phyloP scores from a whole-genome alignment of 2,113 vertebrate genomes.

The Ictalurus furcatus region DNA sequence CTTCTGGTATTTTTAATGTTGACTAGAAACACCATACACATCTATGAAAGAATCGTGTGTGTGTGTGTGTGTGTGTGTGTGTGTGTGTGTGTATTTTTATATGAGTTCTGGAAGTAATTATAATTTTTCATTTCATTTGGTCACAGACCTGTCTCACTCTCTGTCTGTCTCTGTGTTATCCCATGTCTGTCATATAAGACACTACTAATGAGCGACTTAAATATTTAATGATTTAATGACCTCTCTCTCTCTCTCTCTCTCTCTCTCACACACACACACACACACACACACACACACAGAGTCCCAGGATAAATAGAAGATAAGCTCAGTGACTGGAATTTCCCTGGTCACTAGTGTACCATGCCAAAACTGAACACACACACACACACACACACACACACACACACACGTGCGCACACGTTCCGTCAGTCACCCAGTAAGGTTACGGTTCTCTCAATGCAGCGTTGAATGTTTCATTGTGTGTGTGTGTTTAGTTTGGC shows the following conservation, averaged over 20 bases:
- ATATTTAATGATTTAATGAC: constrained; percentile 11
- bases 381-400: constrained; percentile 31
- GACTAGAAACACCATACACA: background rate
- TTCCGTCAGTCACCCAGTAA: constrained; percentile 23
- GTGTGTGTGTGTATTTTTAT: constrained; percentile 23
- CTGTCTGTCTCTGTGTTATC: constrained; percentile 26
- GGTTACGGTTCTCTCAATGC: constrained; percentile 21
- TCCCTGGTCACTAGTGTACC: constrained; percentile 21
- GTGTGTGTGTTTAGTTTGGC: constrained; percentile 22
- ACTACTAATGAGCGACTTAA: constrained; percentile 9
- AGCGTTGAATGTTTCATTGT: constrained; percentile 15
- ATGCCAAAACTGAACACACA: constrained; percentile 15
- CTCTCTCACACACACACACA: constrained; percentile 6
- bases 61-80: constrained; percentile 19
- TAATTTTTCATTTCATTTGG: background rate
- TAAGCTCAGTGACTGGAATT: constrained; percentile 33
- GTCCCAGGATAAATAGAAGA: constrained; percentile 14
- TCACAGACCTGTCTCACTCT: constrained; percentile 19
- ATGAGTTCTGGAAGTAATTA: constrained; percentile 20
- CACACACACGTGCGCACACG: background rate
- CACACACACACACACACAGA: constrained; percentile 7
- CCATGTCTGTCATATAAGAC: constrained; percentile 1
- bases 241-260: background rate
- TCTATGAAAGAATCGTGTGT: background rate
- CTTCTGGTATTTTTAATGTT: background rate